Percentiles rank a stretch among this genome's conserved stretches.
These are phyloP conservation scores for Habropoda laboriosa DNA, from an alignment of 1,140 invertebrate species.

Conservation along the genomic window DNA sequence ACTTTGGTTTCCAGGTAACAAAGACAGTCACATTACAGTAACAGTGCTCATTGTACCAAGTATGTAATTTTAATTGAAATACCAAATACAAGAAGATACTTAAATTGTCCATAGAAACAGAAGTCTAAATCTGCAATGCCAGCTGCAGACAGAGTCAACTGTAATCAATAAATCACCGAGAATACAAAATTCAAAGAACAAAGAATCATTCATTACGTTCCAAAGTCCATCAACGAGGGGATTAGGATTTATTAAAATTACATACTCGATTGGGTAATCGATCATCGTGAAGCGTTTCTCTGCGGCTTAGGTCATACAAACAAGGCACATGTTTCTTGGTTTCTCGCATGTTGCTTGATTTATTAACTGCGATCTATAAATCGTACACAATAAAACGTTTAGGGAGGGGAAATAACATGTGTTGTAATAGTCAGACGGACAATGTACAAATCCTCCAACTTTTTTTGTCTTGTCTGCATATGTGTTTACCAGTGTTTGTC, in stretches of 20 bases:
- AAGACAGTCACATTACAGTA: background rate
- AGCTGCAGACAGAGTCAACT: too few relatives aligned
- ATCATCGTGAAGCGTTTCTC: background rate
- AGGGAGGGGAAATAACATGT: background rate
- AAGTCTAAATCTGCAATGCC: background rate
- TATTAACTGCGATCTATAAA: slow-evolving; percentile 49
- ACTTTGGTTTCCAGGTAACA: slow-evolving; percentile 5
- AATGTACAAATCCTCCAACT: background rate
- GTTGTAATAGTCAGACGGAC: background rate
- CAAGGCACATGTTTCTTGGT: slow-evolving; percentile 29
- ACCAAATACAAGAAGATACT: background rate
- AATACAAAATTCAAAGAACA: background rate
- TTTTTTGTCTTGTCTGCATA: background rate
- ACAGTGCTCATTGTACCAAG: background rate
- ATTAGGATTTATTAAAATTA: slow-evolving; percentile 7
- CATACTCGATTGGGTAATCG: background rate
- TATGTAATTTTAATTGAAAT: background rate
- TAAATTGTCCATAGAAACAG: background rate
- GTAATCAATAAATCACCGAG: background rate
- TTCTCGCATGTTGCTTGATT: slow-evolving; percentile 40
- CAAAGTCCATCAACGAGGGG: too few relatives aligned
- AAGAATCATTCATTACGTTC: too few relatives aligned
- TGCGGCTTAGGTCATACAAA: slow-evolving; percentile 42
- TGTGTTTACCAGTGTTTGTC: background rate
- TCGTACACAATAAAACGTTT: slow-evolving; percentile 24